phyloP scores from a whole-genome alignment of 53 echinoderm and acorn worm species.

The Antedon mediterranea region DNA sequence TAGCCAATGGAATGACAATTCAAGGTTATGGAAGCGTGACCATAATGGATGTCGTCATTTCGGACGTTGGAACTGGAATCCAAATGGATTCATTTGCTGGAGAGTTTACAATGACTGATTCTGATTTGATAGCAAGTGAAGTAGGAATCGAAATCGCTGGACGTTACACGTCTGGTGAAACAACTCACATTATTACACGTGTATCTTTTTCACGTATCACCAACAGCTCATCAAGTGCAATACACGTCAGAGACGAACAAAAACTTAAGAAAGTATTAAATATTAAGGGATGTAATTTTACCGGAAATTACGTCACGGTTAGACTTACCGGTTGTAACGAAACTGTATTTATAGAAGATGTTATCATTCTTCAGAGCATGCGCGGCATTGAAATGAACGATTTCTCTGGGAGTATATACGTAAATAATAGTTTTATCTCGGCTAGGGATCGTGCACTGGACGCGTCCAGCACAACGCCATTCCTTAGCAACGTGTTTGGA shows the following conservation, averaged over 20 bases:
- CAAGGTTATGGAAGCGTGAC: not conserved
- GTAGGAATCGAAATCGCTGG: not conserved
- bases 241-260: not conserved
- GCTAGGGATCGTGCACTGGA: not conserved
- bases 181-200: not conserved
- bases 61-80: not conserved
- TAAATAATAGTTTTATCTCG: not conserved
- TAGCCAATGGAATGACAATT: not conserved
- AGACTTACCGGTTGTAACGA: not conserved
- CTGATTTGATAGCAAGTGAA: not conserved
- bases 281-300: not conserved
- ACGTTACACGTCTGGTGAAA: not conserved
- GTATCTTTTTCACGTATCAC: not conserved
- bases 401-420: not conserved
- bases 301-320: not conserved
- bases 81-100: not conserved
- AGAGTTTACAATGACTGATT: not conserved
- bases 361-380: not conserved
- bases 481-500: not conserved
- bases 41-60: not conserved
- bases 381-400: not conserved
- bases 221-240: not conserved
- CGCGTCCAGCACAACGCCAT: not conserved
- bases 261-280: not conserved
- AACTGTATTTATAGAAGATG: not conserved